Evolutionary conservation across 2,888 invertebrate species (phyloP).

Genomic region (Empis livida): DNA sequence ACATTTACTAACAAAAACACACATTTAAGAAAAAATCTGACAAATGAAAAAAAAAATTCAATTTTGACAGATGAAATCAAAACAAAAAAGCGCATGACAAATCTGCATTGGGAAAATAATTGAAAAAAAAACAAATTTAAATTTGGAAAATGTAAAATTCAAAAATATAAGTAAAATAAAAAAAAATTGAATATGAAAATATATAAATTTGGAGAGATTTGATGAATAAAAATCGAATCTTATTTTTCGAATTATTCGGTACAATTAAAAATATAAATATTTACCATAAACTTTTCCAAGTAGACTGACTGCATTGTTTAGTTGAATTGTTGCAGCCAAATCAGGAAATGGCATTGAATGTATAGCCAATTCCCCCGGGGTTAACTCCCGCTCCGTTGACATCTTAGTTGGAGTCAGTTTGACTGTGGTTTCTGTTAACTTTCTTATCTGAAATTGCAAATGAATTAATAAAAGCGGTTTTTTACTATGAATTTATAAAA

Average conservation of each 20-base stretch:
- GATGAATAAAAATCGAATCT: background rate
- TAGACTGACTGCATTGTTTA: constrained; percentile 41
- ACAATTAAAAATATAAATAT: constrained; percentile 11
- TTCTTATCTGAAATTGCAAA: no score
- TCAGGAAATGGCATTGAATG: constrained; percentile 39
- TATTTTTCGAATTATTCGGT: no score
- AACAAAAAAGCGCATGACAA: no score
- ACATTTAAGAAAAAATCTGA: no score
- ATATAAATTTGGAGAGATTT: background rate
- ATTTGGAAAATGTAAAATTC: background rate
- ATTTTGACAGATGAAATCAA: no score
- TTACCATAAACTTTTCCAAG: constrained; percentile 42
- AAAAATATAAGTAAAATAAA: background rate
- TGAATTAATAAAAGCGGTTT: no score
- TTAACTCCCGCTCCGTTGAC: constrained; percentile 46
- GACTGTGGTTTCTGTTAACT: constrained; percentile 2
- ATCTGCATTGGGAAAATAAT: background rate
- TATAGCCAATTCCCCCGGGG: constrained; percentile 37
- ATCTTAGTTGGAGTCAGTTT: constrained; percentile 38
- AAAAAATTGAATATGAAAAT: background rate
- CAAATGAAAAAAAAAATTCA: no score
- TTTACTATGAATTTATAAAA: no score
- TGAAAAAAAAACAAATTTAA: background rate
- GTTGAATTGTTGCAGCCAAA: constrained; percentile 37
- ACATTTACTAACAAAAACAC: no score